A percentile compares a stretch with the other conserved stretches of the same genome.
These are phyloP conservation scores for Xiphophorus birchmanni DNA, from an alignment of 2,797 vertebrate genomes.

Conservation along the genomic window DNA sequence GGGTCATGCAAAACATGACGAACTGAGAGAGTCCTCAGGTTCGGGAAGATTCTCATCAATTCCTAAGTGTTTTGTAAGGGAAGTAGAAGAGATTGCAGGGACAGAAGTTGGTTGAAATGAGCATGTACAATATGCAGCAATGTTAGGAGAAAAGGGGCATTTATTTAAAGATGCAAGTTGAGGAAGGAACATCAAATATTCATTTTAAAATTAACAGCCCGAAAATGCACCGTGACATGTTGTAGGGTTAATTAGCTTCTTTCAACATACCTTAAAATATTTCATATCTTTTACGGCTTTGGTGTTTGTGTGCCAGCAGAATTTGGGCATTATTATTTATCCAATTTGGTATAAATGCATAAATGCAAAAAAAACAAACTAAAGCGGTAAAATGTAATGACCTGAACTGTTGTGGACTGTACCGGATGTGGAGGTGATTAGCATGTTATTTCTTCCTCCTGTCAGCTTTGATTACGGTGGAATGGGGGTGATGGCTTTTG, in stretches of 20 bases:
- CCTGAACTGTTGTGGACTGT: conserved; percentile 52
- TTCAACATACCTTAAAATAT: conserved; percentile 9
- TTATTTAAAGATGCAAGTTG: not conserved
- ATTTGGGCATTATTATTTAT: not conserved
- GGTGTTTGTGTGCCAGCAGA: conserved; percentile 1
- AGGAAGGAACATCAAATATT: not conserved
- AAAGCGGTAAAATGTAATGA: conserved; percentile 43
- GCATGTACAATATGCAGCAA: not conserved
- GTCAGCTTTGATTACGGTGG: conserved; percentile 75
- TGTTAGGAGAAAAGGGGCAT: not conserved
- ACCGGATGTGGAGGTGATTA: conserved; percentile 64
- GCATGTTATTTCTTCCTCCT: conserved; percentile 65
- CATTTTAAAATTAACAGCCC: not conserved
- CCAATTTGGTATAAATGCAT: not conserved
- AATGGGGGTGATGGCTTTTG: conserved; percentile 58
- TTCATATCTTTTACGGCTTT: conserved; percentile 2
- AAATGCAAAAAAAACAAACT: conserved; percentile 4
- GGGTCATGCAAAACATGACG: conserved; percentile 48
- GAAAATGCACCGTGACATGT: not conserved
- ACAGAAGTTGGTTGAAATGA: conserved; percentile 4
- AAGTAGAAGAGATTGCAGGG: conserved; percentile 18
- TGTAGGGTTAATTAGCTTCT: conserved; percentile 35
- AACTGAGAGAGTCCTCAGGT: conserved; percentile 25
- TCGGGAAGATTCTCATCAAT: conserved; percentile 37
- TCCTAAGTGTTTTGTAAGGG: conserved; percentile 20